A percentile compares a stretch with the other conserved stretches of the same genome.
These are phyloP conservation scores for Nanger granti DNA, from an alignment of 2,113 vertebrate genomes.

Conservation along the genomic window DNA sequence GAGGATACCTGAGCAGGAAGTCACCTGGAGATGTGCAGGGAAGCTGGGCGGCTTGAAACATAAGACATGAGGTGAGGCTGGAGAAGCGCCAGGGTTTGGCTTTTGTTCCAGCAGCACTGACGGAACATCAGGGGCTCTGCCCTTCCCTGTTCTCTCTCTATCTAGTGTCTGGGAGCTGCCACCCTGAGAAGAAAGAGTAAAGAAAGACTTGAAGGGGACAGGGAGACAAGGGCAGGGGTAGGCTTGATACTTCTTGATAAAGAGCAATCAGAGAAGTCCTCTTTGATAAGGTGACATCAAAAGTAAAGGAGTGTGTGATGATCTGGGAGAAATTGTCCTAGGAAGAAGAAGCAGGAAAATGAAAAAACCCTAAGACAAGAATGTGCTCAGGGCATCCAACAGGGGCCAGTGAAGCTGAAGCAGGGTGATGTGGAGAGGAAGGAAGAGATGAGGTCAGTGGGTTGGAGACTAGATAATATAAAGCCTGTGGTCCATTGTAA, in stretches of 20 bases:
- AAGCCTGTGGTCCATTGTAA: neutral
- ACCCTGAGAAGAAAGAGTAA: neutral
- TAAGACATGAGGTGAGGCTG: neutral
- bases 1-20: neutral
- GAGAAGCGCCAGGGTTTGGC: neutral
- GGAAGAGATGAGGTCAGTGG: neutral
- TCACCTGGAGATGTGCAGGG: neutral
- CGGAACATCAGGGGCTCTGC: neutral
- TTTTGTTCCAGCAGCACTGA: neutral
- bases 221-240: neutral
- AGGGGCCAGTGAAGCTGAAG: neutral
- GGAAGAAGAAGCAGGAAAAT: neutral
- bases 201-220: neutral
- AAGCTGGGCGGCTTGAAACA: neutral
- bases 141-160: neutral
- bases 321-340: neutral
- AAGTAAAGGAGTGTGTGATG: neutral
- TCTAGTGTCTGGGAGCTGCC: neutral
- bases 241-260: neutral
- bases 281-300: neutral
- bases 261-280: neutral
- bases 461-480: neutral
- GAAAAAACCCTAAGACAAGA: neutral
- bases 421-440: neutral
- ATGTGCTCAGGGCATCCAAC: neutral